A percentile compares a stretch with the other conserved stretches of the same genome.
Conservation (phyloP, 2,797 vertebrate genomes). For the Varecia variegata region DNA sequence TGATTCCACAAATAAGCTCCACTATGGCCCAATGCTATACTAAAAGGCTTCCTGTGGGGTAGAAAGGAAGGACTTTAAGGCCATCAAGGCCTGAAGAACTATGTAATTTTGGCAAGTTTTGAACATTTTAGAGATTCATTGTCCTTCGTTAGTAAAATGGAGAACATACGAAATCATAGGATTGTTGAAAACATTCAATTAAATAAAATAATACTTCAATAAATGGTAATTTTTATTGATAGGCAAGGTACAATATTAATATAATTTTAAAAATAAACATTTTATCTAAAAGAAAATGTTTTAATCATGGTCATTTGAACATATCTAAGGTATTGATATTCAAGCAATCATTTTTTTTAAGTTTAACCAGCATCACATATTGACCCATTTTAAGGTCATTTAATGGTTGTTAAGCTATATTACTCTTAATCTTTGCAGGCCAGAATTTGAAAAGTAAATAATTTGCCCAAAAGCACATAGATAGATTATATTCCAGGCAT, state of each 20-base stretch:
- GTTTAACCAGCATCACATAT: neutral
- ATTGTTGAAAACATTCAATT: neutral
- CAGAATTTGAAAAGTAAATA: neutral
- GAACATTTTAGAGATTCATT: neutral
- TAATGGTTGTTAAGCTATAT: neutral
- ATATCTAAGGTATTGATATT: neutral
- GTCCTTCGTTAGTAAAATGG: neutral
- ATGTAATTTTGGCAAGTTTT: neutral
- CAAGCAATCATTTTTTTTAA: neutral
- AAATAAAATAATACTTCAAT: neutral
- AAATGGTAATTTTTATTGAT: neutral
- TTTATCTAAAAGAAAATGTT: neutral
- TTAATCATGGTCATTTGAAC: neutral
- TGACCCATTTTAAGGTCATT: neutral
- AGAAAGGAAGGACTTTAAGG: neutral
- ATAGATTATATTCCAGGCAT: neutral
- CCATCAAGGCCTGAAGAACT: neutral
- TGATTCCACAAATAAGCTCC: neutral
- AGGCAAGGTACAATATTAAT: neutral
- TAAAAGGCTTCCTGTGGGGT: neutral
- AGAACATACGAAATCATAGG: neutral
- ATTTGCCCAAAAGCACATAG: neutral
- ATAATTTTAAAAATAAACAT: neutral
- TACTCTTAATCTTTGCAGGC: neutral
- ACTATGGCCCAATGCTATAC: neutral